These are phyloP conservation scores for Rhagophthalmus giganteus DNA, from an alignment of 2,888 invertebrate species.

Conservation along the genomic window DNA sequence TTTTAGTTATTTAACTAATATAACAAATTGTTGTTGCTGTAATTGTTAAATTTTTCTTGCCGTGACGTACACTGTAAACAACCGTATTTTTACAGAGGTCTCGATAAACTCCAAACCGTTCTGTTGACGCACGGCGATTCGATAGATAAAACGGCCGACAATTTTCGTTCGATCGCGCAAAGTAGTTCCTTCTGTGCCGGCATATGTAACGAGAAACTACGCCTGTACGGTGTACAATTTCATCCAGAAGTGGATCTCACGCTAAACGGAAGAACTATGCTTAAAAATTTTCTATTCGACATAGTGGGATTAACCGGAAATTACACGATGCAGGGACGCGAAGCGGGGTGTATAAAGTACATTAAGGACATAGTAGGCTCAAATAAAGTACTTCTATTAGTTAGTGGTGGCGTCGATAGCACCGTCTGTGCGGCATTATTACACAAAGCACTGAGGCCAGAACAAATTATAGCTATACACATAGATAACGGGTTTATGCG, in stretches of 20 bases:
- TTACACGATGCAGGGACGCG: conserved; percentile 86
- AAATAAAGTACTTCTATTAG: conserved; percentile 86
- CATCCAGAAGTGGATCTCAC: conserved; percentile 99
- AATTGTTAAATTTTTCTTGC: too few species aligned
- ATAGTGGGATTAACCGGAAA: conserved; percentile 84
- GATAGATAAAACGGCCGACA: conserved; percentile 87
- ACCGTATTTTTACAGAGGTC: conserved; percentile 71
- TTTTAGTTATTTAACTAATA: too few species aligned
- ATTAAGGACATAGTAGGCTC: conserved; percentile 87
- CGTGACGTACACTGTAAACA: too few species aligned
- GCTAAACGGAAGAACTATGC: conserved; percentile 84
- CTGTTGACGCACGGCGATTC: conserved; percentile 97
- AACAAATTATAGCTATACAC: conserved; percentile 94
- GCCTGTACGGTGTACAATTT: conserved; percentile 96
- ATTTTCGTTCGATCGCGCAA: conserved; percentile 83
- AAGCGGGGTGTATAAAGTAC: conserved; percentile 88
- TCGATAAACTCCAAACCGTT: conserved; percentile 86
- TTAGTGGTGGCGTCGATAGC: conserved; percentile 98
- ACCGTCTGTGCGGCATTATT: conserved; percentile 98
- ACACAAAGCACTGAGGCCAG: conserved; percentile 83
- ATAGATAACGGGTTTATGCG: conserved; percentile 99
- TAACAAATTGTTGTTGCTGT: too few species aligned
- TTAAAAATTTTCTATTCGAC: conserved; percentile 93
- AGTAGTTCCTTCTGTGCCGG: conserved; percentile 84
- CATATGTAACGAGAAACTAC: conserved; percentile 86